phyloP scores from a whole-genome alignment of 2,797 vertebrate species.

The Selene dorsalis region DNA sequence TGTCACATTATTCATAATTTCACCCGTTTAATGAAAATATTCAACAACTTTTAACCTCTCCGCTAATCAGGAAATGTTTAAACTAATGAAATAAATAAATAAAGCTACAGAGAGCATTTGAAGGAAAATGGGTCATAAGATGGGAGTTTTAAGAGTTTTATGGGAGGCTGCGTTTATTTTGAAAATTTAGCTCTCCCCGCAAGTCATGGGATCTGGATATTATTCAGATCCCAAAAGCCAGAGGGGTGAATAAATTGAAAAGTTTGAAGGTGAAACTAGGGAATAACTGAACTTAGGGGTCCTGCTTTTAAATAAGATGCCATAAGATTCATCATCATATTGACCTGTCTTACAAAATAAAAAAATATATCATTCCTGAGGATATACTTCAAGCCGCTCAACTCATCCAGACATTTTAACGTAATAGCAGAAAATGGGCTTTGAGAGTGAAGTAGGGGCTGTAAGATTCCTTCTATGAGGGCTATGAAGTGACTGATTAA shows the following conservation, averaged over 20 bases:
- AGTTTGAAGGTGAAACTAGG: slow-evolving; percentile 41
- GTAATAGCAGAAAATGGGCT: slow-evolving; percentile 10
- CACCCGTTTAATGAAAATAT: slow-evolving; percentile 4
- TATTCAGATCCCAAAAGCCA: slow-evolving; percentile 40
- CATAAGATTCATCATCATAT: slow-evolving; percentile 7
- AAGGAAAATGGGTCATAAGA: slow-evolving; percentile 1
- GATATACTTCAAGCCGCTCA: background rate
- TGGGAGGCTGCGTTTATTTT: slow-evolving; percentile 8
- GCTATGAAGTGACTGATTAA: slow-evolving; percentile 49
- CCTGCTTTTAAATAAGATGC: slow-evolving; percentile 7
- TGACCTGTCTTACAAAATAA: background rate
- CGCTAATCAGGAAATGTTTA: slow-evolving; percentile 2
- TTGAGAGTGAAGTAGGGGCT: slow-evolving; percentile 11
- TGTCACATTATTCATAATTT: slow-evolving; percentile 12
- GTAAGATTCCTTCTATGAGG: slow-evolving; percentile 8
- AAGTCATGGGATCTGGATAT: slow-evolving; percentile 19
- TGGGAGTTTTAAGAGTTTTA: background rate
- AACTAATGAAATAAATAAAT: background rate
- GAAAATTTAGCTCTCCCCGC: slow-evolving; percentile 9
- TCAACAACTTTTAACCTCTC: slow-evolving; percentile 10
- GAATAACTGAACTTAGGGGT: slow-evolving; percentile 19
- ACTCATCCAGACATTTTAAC: background rate
- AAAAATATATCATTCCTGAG: background rate
- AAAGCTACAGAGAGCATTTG: background rate
- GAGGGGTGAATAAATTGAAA: slow-evolving; percentile 29